Evolutionary conservation across 2,888 invertebrate species (phyloP).

Genomic region (Bursaphelenchus okinawaensis): DNA sequence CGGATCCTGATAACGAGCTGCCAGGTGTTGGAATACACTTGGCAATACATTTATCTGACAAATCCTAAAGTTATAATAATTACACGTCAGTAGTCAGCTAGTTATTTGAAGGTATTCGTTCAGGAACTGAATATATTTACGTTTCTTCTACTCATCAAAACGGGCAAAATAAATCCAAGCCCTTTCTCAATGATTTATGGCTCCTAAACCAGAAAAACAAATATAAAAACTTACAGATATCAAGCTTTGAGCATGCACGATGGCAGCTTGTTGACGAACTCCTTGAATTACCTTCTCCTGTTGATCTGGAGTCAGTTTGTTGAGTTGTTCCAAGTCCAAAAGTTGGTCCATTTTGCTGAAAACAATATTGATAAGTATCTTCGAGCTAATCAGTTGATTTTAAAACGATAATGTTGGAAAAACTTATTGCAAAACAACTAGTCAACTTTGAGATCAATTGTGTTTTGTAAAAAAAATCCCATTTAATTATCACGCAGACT

Average conservation of each 20-base stretch:
- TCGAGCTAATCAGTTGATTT: no score
- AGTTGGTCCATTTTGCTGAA: constrained; percentile 41
- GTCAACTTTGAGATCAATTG: not conserved
- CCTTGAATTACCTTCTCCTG: constrained; percentile 47
- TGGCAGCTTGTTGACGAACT: constrained; percentile 50
- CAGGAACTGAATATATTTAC: no score
- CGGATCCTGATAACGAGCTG: constrained; percentile 36
- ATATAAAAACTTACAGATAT: constrained; percentile 51
- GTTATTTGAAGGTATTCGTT: no score
- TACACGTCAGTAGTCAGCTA: no score
- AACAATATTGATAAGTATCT: no score
- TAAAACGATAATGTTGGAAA: no score
- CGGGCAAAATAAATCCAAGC: no score
- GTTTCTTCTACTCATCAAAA: no score
- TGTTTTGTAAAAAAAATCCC: not conserved
- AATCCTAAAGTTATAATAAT: constrained; percentile 49
- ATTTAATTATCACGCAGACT: not conserved
- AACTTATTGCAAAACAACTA: not conserved
- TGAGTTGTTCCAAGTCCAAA: constrained; percentile 44
- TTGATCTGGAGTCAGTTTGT: constrained; percentile 51
- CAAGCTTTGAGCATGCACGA: constrained; percentile 49
- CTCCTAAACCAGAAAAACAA: no score
- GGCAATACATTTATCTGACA: constrained; percentile 52
- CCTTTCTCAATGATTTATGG: no score
- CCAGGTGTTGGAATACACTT: constrained; percentile 54